Evolutionary conservation across 2,888 invertebrate species (phyloP).

Genomic region (Microctonus hyperodae): DNA sequence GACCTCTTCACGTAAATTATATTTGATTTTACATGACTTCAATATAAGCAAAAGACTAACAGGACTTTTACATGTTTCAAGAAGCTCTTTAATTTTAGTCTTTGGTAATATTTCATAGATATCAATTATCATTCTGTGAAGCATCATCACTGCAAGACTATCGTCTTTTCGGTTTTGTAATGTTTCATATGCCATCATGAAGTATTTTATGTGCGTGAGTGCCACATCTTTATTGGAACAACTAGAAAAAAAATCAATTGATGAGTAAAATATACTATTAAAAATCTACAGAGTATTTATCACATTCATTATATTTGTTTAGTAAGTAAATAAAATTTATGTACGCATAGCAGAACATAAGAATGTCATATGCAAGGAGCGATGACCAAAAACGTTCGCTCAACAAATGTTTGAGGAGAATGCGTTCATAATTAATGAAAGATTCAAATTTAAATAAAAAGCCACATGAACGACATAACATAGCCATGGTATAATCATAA

Average conservation of each 20-base stretch:
- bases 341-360: conserved; percentile 51
- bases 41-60: conserved; percentile 26
- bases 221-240: conserved; percentile 41
- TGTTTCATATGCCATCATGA: conserved; percentile 46
- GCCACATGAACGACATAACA: conserved; percentile 44
- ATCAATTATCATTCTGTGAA: conserved; percentile 50
- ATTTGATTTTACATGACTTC: conserved; percentile 38
- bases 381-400: conserved; percentile 51
- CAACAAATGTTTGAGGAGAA: conserved; percentile 53
- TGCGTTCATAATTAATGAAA: conserved; percentile 45
- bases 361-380: conserved; percentile 52
- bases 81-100: conserved; percentile 42
- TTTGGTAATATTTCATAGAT: conserved; percentile 27
- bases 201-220: conserved; percentile 48
- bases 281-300: too few species aligned
- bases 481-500: conserved; percentile 52
- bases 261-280: too few species aligned
- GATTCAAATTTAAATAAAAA: conserved; percentile 39
- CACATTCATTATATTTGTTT: too few species aligned
- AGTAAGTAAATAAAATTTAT: neutral
- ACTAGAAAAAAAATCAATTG: conserved; percentile 15
- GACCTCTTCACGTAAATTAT: conserved; percentile 32
- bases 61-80: conserved; percentile 34
- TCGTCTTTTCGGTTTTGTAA: conserved; percentile 43
- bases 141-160: conserved; percentile 45